Evolutionary conservation across 2,113 vertebrate genomes (phyloP), one percentile per base, ranked within the genome.

Genomic region (Speoplatyrhinus poulsoni): DNA sequence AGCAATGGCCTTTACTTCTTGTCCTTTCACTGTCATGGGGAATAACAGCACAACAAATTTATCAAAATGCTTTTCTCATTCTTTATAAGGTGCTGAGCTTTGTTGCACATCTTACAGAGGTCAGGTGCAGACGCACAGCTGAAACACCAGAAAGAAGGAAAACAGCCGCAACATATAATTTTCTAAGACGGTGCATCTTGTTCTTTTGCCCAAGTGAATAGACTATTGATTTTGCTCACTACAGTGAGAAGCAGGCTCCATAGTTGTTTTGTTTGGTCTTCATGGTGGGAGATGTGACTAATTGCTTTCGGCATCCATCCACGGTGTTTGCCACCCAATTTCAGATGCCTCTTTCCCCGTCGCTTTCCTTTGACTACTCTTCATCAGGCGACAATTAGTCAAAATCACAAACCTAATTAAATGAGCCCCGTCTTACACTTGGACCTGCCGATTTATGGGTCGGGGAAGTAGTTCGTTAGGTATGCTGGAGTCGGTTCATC

Each of bases 261-360:
- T 56, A 46, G 36, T 33, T 64, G 62, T 76, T 57, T 10, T 11
- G 59, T 61, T 59, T 79, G 54, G 60, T 66, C 3, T 49, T 49
- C 50, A 19, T 73, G 68, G 68, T 62, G 63, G 61, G 54, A 75
- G 53, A 60, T 69, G 52, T 60, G 69, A 63, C 77, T 69, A 59
- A 50, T 47, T 69, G 5, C 41, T 52, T 78, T 81, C 68, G 58
- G 67, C 69, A 48, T 55, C 50, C 12, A 1, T 46, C 6, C 26
- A 8, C 63, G n/a, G 3, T 41, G 36, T 26, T 48, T 19, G 41
- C 46, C 11, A 9, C 41, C 46, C 61, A 13, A 10, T 46, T 47
- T 50, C 17, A 3, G 19, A 32, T 26, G 9, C 61, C 49, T 36
- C 55, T 54, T 41, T 12, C 15, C 26, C 17, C 17, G 9, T 62